Evolutionary conservation across 23 tunicate genomes (phyloP).

Genomic region (Trididemnum miniatum): DNA sequence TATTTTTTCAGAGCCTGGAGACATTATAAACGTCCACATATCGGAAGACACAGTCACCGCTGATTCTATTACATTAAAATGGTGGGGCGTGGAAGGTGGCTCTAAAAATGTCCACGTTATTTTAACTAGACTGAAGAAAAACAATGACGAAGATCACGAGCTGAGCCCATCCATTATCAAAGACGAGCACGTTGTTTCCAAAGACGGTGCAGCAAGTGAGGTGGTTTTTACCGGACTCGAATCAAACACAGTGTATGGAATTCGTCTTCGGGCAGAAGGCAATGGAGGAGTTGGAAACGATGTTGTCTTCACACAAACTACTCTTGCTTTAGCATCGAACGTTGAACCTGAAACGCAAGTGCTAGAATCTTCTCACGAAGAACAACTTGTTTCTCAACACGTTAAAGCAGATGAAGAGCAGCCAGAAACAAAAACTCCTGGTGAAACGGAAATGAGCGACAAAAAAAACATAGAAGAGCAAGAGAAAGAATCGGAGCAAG

Average conservation of each 20-base stretch:
- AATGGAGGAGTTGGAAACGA: constrained; percentile 59
- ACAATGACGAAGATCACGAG: constrained; percentile 18
- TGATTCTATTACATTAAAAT: constrained; percentile 46
- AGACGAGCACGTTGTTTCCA: constrained; percentile 7
- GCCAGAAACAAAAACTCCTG: not conserved
- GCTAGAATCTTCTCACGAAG: not conserved
- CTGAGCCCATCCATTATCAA: constrained; percentile 10
- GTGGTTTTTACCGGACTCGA: constrained; percentile 48
- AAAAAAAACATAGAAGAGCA: not conserved
- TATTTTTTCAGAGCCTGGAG: constrained; percentile 68
- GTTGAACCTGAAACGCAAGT: not conserved
- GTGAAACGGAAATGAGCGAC: not conserved
- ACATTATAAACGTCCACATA: constrained; percentile 61
- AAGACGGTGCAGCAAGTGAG: constrained; percentile 10
- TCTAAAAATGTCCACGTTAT: constrained; percentile 57
- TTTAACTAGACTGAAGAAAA: constrained; percentile 30
- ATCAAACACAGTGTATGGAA: constrained; percentile 49
- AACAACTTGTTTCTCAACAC: not conserved
- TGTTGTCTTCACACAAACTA: constrained; percentile 50
- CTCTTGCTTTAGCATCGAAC: not conserved
- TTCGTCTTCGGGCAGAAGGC: constrained; percentile 51
- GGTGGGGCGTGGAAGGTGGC: constrained; percentile 84
- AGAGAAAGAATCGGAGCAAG: not conserved
- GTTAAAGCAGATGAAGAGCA: not conserved
- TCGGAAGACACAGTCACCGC: constrained; percentile 54